Evolutionary conservation across 2,113 vertebrate genomes (phyloP).

Genomic region (Myanophis thanlyinensis): DNA sequence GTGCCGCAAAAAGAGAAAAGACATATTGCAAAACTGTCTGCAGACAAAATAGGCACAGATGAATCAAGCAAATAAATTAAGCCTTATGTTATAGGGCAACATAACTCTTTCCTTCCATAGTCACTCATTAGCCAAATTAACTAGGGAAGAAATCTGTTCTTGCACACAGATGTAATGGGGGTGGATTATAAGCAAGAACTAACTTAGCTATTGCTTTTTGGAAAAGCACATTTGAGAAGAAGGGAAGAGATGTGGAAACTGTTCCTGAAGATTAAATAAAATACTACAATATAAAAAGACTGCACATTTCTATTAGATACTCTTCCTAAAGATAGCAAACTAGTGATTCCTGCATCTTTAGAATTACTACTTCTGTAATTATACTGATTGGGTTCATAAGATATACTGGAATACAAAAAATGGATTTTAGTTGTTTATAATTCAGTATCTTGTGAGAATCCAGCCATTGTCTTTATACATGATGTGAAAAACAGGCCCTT

Average conservation of each 20-base stretch:
- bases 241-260: background rate
- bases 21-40: background rate
- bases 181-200: background rate
- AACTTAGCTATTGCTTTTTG: background rate
- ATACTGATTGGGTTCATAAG: background rate
- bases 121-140: background rate
- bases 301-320: background rate
- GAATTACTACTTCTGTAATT: background rate
- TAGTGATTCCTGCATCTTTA: background rate
- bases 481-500: background rate
- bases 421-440: background rate
- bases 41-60: background rate
- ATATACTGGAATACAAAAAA: background rate
- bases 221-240: background rate
- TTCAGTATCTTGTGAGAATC: background rate
- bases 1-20: background rate
- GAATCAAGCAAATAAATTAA: background rate
- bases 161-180: background rate
- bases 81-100: background rate
- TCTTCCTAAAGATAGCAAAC: background rate
- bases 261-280: background rate
- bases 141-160: background rate
- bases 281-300: background rate
- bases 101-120: background rate
- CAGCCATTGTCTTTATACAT: background rate